These are phyloP conservation scores for Chloroceryle aenea DNA, from an alignment of 2,113 vertebrate species.

Conservation along the genomic window DNA sequence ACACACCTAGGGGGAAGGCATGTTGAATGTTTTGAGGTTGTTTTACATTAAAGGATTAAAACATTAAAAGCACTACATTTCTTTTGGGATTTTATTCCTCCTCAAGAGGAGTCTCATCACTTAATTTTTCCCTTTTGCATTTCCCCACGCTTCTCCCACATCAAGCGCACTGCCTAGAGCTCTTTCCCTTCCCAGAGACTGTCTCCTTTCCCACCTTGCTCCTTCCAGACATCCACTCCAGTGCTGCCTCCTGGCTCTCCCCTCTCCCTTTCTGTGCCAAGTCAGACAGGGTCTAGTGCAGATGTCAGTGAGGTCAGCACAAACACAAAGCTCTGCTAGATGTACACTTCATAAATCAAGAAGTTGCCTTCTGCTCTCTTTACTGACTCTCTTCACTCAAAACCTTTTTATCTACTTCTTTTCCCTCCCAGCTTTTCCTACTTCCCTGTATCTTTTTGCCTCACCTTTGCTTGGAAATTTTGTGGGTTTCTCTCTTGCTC, in stretches of 20 bases:
- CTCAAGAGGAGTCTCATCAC: neutral
- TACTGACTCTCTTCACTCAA: neutral
- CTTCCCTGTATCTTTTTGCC: neutral
- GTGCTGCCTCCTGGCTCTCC: neutral
- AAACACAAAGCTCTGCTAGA: neutral
- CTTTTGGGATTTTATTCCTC: conserved; percentile 8
- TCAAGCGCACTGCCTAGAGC: neutral
- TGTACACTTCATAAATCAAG: neutral
- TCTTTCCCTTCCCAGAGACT: neutral
- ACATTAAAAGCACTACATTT: neutral
- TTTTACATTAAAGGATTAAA: conserved; percentile 29
- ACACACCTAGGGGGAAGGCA: conserved; percentile 15
- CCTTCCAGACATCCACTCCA: neutral
- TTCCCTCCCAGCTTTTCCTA: neutral
- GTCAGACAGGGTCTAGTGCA: neutral
- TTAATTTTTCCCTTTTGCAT: neutral
- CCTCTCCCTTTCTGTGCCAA: neutral
- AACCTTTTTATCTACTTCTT: neutral
- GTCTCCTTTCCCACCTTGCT: neutral
- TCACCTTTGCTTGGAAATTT: neutral
- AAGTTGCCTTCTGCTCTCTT: neutral
- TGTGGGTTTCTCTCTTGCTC: neutral
- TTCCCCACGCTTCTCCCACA: neutral
- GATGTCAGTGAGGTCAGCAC: neutral
- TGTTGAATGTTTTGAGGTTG: conserved; percentile 12